Base-by-base conservation (phyloP, 1,140 invertebrate genomes). In the Mamestra configurata region DNA sequence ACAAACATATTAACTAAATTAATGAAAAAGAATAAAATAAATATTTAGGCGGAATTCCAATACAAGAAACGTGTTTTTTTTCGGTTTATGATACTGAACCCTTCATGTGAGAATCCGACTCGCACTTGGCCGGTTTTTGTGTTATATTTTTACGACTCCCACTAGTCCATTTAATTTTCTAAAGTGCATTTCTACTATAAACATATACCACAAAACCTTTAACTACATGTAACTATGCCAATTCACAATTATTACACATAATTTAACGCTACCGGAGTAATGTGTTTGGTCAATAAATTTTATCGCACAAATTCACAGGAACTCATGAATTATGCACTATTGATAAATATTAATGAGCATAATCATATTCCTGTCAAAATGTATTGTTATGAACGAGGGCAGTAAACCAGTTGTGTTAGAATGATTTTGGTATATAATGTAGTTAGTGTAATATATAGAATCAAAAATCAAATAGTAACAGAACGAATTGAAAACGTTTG, bases 271-370 rank as follows among this genome's bases (percentile, higher is more conserved):
- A 70, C 40, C 37, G 11, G 6, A 13, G 20, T 68, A 46, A 46
- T 49, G 66, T 70, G 22, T 61, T 61, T 70, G 66, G 40, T 70
- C 66, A 70, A 70, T 70, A 46, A 70, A 70, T 46, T 49, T 46
- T 70, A 70, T 70, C 40, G 40, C 22, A 22, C 40, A 70, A 70
- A 70, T 49, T 70, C 66, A 70, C 20, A 24, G 43, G 66, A 49
- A 22, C 66, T 70, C 66, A 70, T 70, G 66, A 70, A 70, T 70
- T 70, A 70, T 70, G 43, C 66, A 70, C 20, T 49, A 27, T 70
- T 46, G 37, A 27, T 70, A 70, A 70, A 70, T 70, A 70, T 70
- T 70, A 70, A 70, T 70, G 66, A 70, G 66, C 6, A n/a, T 49
- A 70, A 70, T 57, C 22, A 57, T 70, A 70, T 46, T 70, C 43